Percentiles rank a stretch among this genome's conserved stretches.
Evolutionary conservation across 2,797 vertebrate genomes (phyloP).

Genomic region (Rhinogobio ventralis): DNA sequence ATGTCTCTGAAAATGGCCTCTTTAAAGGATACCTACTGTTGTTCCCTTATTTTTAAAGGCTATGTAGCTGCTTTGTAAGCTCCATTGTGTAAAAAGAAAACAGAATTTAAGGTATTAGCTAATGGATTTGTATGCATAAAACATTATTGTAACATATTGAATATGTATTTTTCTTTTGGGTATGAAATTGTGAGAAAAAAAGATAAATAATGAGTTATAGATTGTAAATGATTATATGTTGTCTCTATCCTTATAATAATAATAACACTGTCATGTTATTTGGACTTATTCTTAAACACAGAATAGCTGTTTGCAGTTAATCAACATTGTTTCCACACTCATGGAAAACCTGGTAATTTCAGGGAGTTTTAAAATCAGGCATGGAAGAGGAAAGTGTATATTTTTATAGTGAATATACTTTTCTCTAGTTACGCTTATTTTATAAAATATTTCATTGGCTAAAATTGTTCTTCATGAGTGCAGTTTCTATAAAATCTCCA

Average conservation of each 20-base stretch:
- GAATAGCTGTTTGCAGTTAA: not conserved
- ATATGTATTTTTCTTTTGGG: not conserved
- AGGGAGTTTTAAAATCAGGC: not conserved
- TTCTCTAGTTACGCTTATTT: not conserved
- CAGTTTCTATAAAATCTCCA: not conserved
- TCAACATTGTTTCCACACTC: not conserved
- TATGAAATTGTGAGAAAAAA: not conserved
- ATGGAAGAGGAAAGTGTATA: not conserved
- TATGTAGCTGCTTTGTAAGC: conserved; percentile 13
- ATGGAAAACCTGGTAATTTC: not conserved
- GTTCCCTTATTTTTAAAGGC: conserved; percentile 28
- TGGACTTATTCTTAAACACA: not conserved
- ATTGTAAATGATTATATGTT: conserved; percentile 16
- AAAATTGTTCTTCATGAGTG: not conserved
- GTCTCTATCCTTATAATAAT: not conserved
- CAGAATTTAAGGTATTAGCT: not conserved
- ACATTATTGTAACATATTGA: not conserved
- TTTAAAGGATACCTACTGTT: conserved; percentile 27
- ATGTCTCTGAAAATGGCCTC: conserved; percentile 19
- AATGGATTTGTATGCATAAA: not conserved
- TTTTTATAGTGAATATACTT: not conserved
- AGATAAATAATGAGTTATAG: not conserved
- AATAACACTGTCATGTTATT: not conserved
- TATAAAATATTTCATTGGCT: not conserved
- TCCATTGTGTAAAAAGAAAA: not conserved